Conservation (phyloP, 2,888 invertebrate genomes). For the Gymnosoma rotundatum region DNA sequence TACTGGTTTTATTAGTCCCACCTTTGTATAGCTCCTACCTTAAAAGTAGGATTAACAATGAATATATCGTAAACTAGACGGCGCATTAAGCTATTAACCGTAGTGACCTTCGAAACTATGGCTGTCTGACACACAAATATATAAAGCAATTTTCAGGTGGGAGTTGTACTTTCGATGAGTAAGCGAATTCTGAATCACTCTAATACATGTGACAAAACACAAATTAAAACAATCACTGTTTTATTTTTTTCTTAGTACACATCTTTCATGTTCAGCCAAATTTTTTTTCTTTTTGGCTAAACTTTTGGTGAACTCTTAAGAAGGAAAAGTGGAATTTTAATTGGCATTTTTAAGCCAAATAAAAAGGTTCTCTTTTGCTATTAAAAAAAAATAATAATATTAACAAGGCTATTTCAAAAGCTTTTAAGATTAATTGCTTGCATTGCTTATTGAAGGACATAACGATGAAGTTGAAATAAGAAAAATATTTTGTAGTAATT, state of each 20-base stretch:
- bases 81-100: too few species aligned
- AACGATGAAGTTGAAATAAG: neutral
- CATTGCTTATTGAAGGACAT: constrained; percentile 11
- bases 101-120: too few species aligned
- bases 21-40: too few species aligned
- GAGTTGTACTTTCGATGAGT: too few species aligned
- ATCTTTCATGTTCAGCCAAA: neutral
- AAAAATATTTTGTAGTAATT: neutral
- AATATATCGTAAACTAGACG: too few species aligned
- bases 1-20: too few species aligned
- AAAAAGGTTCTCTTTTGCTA: constrained; percentile 36
- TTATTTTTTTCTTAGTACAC: neutral
- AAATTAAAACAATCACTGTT: neutral
- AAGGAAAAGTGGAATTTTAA: constrained; percentile 48
- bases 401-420: neutral
- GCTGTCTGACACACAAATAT: too few species aligned
- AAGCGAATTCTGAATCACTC: too few species aligned
- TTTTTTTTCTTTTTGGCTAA: neutral
- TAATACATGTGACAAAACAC: too few species aligned
- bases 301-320: constrained; percentile 6
- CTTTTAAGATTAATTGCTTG: constrained; percentile 43
- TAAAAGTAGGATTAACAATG: too few species aligned
- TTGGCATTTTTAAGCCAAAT: constrained; percentile 62
- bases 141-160: too few species aligned
- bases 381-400: too few species aligned